Evolutionary conservation across 1,140 invertebrate species (phyloP).

Genomic region (Pseudomyrmex flavicornis): DNA sequence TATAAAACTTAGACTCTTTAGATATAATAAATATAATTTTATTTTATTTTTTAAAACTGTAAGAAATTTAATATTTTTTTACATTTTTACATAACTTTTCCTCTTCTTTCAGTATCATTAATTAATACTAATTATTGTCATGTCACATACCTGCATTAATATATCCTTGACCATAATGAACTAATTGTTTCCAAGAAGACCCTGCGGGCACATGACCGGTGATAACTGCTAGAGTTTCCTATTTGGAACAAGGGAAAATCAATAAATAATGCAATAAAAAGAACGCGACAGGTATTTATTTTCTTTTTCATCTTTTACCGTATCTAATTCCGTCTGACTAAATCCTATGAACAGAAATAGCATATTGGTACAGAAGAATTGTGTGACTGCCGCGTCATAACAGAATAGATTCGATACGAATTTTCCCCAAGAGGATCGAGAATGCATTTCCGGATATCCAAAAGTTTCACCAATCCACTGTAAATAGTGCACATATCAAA

Average conservation of each 20-base stretch:
- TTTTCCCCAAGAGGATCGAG: conserved; percentile 85
- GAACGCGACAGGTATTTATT: background rate
- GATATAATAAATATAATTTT: too few relatives aligned
- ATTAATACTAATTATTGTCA: background rate
- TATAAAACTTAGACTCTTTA: too few relatives aligned
- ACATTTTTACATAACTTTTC: background rate
- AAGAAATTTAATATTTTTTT: background rate
- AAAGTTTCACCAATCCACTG: conserved; percentile 78
- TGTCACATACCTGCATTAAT: conserved; percentile 79
- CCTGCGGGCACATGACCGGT: conserved; percentile 92
- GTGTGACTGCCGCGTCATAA: conserved; percentile 82
- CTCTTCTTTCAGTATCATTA: background rate
- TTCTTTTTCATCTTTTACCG: conserved; percentile 66
- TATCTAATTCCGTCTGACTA: conserved; percentile 83
- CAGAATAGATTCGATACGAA: conserved; percentile 85
- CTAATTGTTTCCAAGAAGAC: conserved; percentile 90
- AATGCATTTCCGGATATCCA: conserved; percentile 83
- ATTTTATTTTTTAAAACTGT: background rate
- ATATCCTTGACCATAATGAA: conserved; percentile 89
- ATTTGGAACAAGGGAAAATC: conserved; percentile 39
- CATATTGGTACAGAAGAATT: conserved; percentile 87
- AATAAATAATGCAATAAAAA: conserved; percentile 4
- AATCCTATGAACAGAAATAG: conserved; percentile 87
- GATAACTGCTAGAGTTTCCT: conserved; percentile 90
- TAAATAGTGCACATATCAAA: background rate